Percentiles rank a stretch among this genome's conserved stretches.
Evolutionary conservation across 2,888 invertebrate species (phyloP).

Genomic region (Drosophila nr. fundita): DNA sequence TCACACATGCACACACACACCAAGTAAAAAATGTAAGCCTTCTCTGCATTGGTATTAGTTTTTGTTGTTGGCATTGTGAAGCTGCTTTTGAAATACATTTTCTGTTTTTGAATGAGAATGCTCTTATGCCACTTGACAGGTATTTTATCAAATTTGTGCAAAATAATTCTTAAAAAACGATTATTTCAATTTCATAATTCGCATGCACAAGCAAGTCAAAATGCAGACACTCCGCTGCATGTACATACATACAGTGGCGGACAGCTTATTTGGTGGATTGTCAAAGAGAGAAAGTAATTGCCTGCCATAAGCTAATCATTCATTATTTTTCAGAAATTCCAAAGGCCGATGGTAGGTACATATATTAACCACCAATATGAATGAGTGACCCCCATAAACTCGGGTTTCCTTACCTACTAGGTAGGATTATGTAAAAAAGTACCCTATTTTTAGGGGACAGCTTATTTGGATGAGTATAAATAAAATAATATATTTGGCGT

Average conservation of each 20-base stretch:
- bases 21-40: background rate
- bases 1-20: conserved; percentile 11
- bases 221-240: background rate
- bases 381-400: no score
- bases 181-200: conserved; percentile 56
- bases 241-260: background rate
- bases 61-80: conserved; percentile 37
- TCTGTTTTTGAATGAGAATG: conserved; percentile 58
- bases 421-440: no score
- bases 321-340: no score
- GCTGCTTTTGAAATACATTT: conserved; percentile 58
- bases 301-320: no score
- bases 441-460: no score
- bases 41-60: conserved; percentile 27
- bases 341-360: no score
- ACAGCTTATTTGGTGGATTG: no score
- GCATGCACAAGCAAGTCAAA: conserved; percentile 15
- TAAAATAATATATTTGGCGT: no score
- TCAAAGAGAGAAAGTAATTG: no score
- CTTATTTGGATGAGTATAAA: no score
- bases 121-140: conserved; percentile 74
- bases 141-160: conserved; percentile 69
- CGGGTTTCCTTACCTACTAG: no score
- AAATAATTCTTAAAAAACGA: conserved; percentile 68
- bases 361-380: no score